Evolutionary conservation across 2,113 vertebrate species (phyloP).

Genomic region (Neoarius graeffei): DNA sequence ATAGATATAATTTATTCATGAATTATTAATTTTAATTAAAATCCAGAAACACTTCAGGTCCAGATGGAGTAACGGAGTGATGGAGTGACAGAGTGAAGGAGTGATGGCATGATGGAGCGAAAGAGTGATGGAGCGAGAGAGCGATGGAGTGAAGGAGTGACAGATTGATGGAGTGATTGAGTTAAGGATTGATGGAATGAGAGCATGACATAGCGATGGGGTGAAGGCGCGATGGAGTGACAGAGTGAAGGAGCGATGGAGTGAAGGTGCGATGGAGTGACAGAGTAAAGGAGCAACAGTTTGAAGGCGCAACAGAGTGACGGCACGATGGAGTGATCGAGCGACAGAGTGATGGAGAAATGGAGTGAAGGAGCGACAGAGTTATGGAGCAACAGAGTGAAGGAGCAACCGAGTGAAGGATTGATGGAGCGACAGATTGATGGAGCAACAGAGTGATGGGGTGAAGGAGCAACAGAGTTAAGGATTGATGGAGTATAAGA

Average conservation of each 20-base stretch:
- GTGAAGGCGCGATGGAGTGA: no score
- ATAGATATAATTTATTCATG: conserved; percentile 3
- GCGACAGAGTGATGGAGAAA: no score
- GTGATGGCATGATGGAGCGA: background rate
- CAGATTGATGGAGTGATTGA: background rate
- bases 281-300: background rate
- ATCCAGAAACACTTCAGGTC: background rate
- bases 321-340: no score
- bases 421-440: no score
- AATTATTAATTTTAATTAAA: background rate
- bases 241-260: background rate
- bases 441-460: background rate
- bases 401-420: no score
- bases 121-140: no score
- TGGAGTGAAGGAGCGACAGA: no score
- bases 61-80: background rate
- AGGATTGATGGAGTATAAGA: no score
- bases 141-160: background rate
- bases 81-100: background rate
- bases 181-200: background rate
- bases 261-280: background rate
- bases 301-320: background rate
- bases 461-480: background rate
- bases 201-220: no score
- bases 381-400: no score